Evolutionary conservation across 2,888 invertebrate genomes (phyloP).

Genomic region (Platypus cylindrus): DNA sequence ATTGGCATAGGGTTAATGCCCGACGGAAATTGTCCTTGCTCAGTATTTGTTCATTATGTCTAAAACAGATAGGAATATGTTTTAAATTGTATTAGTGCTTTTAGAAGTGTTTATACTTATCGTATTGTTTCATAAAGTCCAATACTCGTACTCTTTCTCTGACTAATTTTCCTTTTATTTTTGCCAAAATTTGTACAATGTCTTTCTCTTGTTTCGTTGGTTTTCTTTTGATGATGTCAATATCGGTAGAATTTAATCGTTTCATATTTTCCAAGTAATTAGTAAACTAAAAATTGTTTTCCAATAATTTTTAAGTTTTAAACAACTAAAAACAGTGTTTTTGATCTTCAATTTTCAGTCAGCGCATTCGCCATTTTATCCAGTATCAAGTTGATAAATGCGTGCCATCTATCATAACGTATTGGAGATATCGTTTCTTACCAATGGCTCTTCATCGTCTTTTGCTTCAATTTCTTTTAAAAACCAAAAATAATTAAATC

Average conservation of each 20-base stretch:
- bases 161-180: slow-evolving; percentile 60
- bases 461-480: slow-evolving; percentile 49
- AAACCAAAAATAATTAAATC: slow-evolving; percentile 61
- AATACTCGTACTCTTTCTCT: slow-evolving; percentile 52
- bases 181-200: slow-evolving; percentile 58
- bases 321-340: too few relatives aligned
- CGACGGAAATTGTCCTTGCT: slow-evolving; percentile 56
- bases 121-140: slow-evolving; percentile 55
- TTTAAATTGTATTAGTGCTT: not conserved
- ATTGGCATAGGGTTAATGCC: slow-evolving; percentile 51
- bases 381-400: too few relatives aligned
- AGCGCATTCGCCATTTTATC: too few relatives aligned
- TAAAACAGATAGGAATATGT: slow-evolving; percentile 1
- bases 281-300: too few relatives aligned
- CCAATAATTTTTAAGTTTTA: too few relatives aligned
- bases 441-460: slow-evolving; percentile 32
- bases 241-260: slow-evolving; percentile 30
- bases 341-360: too few relatives aligned
- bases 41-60: slow-evolving; percentile 48
- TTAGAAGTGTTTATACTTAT: slow-evolving; percentile 27
- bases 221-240: slow-evolving; percentile 25
- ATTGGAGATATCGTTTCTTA: slow-evolving; percentile 17
- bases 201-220: slow-evolving; percentile 41
- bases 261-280: slow-evolving; percentile 32
- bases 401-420: too few relatives aligned